These are phyloP conservation scores for Catharus fuscescens DNA, from an alignment of 2,113 vertebrate genomes.

Conservation along the genomic window DNA sequence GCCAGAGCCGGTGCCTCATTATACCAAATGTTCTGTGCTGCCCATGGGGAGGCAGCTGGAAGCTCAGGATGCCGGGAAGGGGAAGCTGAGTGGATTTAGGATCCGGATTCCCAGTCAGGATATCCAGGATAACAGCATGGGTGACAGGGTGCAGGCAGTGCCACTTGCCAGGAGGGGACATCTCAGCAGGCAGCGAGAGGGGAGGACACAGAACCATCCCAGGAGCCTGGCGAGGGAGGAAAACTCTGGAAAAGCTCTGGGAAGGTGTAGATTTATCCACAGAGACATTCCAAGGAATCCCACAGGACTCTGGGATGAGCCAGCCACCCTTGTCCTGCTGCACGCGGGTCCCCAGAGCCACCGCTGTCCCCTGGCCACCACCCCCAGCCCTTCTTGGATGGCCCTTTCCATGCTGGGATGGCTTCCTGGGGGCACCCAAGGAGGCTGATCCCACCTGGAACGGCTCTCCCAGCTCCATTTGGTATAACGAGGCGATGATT, in stretches of 20 bases:
- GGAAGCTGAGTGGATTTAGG: background rate
- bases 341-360: accelerated
- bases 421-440: background rate
- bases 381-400: background rate
- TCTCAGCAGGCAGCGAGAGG: background rate
- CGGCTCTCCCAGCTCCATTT: background rate
- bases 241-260: background rate
- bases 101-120: background rate
- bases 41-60: background rate
- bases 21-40: slow-evolving; percentile 33
- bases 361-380: background rate
- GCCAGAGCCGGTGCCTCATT: slow-evolving; percentile 44
- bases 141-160: background rate
- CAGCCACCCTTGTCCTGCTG: background rate
- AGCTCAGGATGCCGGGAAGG: background rate
- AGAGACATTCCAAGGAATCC: background rate
- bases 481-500: slow-evolving; percentile 47
- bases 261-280: background rate
- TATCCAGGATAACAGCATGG: background rate
- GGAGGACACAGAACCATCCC: background rate
- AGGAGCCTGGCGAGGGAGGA: background rate
- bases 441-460: background rate
- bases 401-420: background rate
- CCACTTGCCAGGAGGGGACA: background rate
- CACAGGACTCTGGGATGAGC: background rate